A percentile compares a stretch with the other conserved stretches of the same genome.
These are phyloP conservation scores for Trachelus tabidus DNA, from an alignment of 2,888 invertebrate species.

Conservation along the genomic window DNA sequence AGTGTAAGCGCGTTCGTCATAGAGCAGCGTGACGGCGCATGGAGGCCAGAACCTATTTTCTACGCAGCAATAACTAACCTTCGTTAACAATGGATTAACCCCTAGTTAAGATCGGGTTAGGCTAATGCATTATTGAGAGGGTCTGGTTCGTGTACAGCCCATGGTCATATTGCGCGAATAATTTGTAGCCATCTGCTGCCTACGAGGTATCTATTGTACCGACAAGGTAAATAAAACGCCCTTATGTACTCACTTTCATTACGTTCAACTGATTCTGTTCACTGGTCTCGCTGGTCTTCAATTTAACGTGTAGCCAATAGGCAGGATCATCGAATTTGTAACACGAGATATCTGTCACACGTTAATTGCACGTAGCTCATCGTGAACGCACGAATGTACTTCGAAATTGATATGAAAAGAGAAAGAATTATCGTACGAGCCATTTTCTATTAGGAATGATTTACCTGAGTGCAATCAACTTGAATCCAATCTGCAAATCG, in stretches of 20 bases:
- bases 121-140: constrained; percentile 32
- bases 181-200: constrained; percentile 42
- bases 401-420: not conserved
- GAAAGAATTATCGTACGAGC: not conserved
- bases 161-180: constrained; percentile 35
- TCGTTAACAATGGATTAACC: constrained; percentile 32
- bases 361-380: not conserved
- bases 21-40: not conserved
- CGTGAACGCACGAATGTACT: not conserved
- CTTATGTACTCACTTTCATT: constrained; percentile 23
- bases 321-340: not conserved
- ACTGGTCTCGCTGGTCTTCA: not conserved
- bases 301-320: not conserved
- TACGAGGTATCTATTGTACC: constrained; percentile 34
- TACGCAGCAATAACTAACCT: constrained; percentile 17
- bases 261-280: not conserved
- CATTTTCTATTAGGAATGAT: not conserved
- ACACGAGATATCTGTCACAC: not conserved
- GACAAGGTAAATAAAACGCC: constrained; percentile 43
- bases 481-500: not conserved
- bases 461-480: not conserved
- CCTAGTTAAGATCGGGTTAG: constrained; percentile 28
- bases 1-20: constrained; percentile 5
- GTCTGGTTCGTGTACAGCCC: constrained; percentile 15
- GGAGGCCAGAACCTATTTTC: not conserved